Conservation (phyloP, 2,888 invertebrate genomes). For the Elmis aenea region DNA sequence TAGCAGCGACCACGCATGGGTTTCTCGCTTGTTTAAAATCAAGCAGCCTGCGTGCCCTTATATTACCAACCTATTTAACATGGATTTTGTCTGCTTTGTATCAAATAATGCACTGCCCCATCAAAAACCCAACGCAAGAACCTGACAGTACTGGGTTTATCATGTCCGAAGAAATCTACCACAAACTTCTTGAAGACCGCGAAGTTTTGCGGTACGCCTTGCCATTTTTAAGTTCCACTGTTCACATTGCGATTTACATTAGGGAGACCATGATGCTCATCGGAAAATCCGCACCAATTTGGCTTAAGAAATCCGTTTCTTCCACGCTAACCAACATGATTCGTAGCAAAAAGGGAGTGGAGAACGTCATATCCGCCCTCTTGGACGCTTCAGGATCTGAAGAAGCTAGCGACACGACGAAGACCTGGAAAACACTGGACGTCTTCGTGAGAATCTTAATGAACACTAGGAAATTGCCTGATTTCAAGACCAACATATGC, state of each 20-base stretch:
- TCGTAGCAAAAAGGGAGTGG: constrained; percentile 57
- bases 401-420: constrained; percentile 46
- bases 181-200: constrained; percentile 50
- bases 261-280: constrained; percentile 64
- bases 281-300: constrained; percentile 52
- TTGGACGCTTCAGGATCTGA: constrained; percentile 41
- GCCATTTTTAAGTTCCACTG: constrained; percentile 52
- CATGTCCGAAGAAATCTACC: constrained; percentile 56
- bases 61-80: constrained; percentile 54
- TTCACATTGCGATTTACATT: constrained; percentile 59
- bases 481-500: constrained; percentile 54
- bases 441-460: constrained; percentile 61
- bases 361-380: constrained; percentile 60
- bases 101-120: constrained; percentile 63
- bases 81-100: constrained; percentile 63
- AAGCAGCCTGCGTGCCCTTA: constrained; percentile 52
- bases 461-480: constrained; percentile 50
- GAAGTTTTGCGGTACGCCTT: constrained; percentile 50
- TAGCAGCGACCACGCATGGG: constrained; percentile 50
- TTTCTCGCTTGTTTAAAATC: constrained; percentile 49
- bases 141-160: constrained; percentile 33
- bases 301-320: constrained; percentile 59
- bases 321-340: constrained; percentile 58
- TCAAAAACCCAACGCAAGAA: constrained; percentile 52
- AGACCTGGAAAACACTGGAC: constrained; percentile 64